Evolutionary conservation across 2,113 vertebrate species (phyloP).

Genomic region (Balaeniceps rex): DNA sequence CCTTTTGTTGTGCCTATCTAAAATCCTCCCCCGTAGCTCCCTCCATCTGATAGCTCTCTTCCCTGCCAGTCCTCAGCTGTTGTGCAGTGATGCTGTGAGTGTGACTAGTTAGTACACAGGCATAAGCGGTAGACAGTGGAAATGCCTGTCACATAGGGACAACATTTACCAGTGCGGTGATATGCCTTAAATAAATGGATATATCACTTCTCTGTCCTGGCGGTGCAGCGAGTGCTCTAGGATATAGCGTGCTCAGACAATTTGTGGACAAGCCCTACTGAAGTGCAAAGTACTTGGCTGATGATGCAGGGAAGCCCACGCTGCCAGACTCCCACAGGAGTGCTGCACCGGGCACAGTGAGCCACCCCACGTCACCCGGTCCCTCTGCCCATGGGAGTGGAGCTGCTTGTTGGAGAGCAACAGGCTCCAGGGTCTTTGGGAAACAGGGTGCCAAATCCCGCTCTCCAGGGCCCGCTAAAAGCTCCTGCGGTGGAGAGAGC

Average conservation of each 20-base stretch:
- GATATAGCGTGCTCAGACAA: too few species aligned
- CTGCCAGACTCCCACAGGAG: not conserved
- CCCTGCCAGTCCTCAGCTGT: not conserved
- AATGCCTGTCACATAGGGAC: not conserved
- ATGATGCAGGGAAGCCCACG: rapidly evolving
- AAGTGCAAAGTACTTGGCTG: not conserved
- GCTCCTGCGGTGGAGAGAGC: rapidly evolving
- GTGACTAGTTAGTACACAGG: not conserved
- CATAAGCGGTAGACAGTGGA: not conserved
- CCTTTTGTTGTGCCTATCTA: not conserved
- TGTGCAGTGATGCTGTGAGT: not conserved
- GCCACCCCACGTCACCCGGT: rapidly evolving
- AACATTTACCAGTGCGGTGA: rapidly evolving
- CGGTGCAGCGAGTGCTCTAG: not conserved
- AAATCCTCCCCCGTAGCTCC: not conserved
- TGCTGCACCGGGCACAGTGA: rapidly evolving
- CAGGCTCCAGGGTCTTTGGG: not conserved
- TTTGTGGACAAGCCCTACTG: not conserved
- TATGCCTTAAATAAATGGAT: not conserved
- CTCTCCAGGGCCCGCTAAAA: rapidly evolving
- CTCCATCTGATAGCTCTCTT: slow-evolving; percentile 3
- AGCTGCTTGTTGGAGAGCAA: not conserved
- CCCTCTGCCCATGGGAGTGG: rapidly evolving
- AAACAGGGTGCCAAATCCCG: not conserved
- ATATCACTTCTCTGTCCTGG: not conserved